phyloP scores from a whole-genome alignment of 2,888 invertebrate genomes.

The Orthonevra nobilis region DNA sequence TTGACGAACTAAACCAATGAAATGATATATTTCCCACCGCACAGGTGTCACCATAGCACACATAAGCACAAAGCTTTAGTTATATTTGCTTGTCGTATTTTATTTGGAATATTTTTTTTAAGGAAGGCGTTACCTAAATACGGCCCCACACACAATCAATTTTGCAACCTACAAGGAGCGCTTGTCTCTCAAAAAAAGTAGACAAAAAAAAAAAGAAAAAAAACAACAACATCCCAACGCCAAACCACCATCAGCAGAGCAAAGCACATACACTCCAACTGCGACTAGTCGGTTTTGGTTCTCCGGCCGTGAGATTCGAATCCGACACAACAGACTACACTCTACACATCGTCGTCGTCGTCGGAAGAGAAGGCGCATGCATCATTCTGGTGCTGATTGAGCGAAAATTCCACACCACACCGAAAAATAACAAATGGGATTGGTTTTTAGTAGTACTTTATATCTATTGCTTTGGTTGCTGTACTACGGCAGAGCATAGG shows the following conservation, averaged over 20 bases:
- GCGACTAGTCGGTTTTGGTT: slow-evolving; percentile 18
- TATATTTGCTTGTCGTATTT: slow-evolving; percentile 49
- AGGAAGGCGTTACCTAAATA: slow-evolving; percentile 72
- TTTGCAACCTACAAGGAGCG: slow-evolving; percentile 69
- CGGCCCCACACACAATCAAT: slow-evolving; percentile 71
- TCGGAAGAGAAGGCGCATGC: slow-evolving; percentile 69
- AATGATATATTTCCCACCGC: slow-evolving; percentile 68
- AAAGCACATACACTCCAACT: slow-evolving; percentile 29
- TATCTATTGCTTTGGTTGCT: slow-evolving; percentile 66
- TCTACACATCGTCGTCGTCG: slow-evolving; percentile 26
- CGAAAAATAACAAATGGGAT: slow-evolving; percentile 80
- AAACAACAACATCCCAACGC: too few species aligned
- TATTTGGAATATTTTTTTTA: slow-evolving; percentile 53
- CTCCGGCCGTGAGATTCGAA: slow-evolving; percentile 39
- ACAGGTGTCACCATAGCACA: slow-evolving; percentile 60
- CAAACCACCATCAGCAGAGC: slow-evolving; percentile 56
- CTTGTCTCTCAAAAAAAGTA: slow-evolving; percentile 69
- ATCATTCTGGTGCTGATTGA: slow-evolving; percentile 71
- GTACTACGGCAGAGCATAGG: slow-evolving; percentile 60
- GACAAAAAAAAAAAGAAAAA: too few species aligned
- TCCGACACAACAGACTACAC: too few species aligned
- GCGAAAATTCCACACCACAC: slow-evolving; percentile 69
- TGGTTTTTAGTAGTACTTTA: slow-evolving; percentile 77
- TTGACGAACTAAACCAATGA: slow-evolving; percentile 68
- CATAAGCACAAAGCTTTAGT: slow-evolving; percentile 50